A percentile compares a stretch with the other conserved stretches of the same genome.
Conservation (phyloP, 2,797 vertebrate genomes). For the Sebastes jordani region DNA sequence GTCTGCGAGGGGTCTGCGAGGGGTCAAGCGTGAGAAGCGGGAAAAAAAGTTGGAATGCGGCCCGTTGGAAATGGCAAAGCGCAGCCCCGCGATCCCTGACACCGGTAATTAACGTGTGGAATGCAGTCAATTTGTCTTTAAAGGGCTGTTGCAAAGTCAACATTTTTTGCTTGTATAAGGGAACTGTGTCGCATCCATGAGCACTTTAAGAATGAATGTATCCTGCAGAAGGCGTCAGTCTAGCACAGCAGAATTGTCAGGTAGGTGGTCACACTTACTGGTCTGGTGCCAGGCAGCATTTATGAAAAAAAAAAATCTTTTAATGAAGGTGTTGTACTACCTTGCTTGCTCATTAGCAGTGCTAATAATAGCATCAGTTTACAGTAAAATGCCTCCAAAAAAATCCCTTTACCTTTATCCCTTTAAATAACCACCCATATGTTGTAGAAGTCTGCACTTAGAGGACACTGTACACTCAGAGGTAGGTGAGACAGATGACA, state of each 20-base stretch:
- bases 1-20: background rate
- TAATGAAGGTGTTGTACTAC: background rate
- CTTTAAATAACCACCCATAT: conserved; percentile 8
- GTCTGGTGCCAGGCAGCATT: background rate
- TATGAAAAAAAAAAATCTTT: background rate
- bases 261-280: background rate
- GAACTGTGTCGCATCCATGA: background rate
- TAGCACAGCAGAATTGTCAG: background rate
- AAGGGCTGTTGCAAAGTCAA: conserved; percentile 5
- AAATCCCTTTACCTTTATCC: background rate
- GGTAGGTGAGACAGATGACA: conserved; percentile 78
- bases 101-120: conserved; percentile 45
- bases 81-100: conserved; percentile 29
- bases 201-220: background rate
- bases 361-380: background rate
- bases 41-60: conserved; percentile 33
- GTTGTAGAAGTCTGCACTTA: conserved; percentile 23
- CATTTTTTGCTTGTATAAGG: background rate
- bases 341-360: background rate
- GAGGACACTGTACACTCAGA: conserved; percentile 65
- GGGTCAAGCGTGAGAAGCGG: conserved; percentile 41
- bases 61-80: conserved; percentile 16
- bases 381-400: background rate
- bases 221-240: background rate
- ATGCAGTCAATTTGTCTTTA: conserved; percentile 24